Base-by-base conservation (phyloP, 1,140 invertebrate species). In the Asbolus verrucosus region DNA sequence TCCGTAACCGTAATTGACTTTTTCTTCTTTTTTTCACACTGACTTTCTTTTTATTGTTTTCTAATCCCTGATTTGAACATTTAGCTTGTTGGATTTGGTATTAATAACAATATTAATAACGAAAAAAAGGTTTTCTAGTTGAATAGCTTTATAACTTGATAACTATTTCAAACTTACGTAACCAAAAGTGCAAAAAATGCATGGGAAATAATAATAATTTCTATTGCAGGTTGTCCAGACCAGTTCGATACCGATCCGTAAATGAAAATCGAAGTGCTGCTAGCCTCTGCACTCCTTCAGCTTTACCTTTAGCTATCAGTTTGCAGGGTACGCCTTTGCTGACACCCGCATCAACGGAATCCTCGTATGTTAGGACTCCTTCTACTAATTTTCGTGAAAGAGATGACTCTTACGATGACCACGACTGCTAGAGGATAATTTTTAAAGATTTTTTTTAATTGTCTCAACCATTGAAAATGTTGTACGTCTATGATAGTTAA, bases 291-390 rank as follows among this genome's bases (percentile, higher is more conserved):
- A 86, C 84, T 1, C 85, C 86, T 8, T 86, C 87, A 8, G 84
- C 87, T 1, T 79, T 89, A 6, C 88, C 88, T 3, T 71, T 89
- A 71, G 86, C 88, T 63, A 86, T 89, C 38, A 88, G 87, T 74
- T 82, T 88, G 50, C 87, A 88, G 75, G 85, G 85, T 6, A 87
- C 85, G 5, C 86, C 87, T 4, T 76, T 88, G 19, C 78, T 88
- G 68, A 86, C 86, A 31, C 84, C 87, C 33, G 81, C 80, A 0
- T 80, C 82, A 0, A 83, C 81, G 59, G 76, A 79, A 13, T 79
- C 77, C 21, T 82, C 79, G 2, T 75, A 75, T 46, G 75, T 78
- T 11, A 73, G 76, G 14, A 81, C 80, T n/a, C 77, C 81, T 13
- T 78, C 81, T 0, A 70, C 78, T 3, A 79, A 78, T 62, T 79